Conservation (phyloP, 2,797 vertebrate species). For the Oceanodroma leucorhoa region DNA sequence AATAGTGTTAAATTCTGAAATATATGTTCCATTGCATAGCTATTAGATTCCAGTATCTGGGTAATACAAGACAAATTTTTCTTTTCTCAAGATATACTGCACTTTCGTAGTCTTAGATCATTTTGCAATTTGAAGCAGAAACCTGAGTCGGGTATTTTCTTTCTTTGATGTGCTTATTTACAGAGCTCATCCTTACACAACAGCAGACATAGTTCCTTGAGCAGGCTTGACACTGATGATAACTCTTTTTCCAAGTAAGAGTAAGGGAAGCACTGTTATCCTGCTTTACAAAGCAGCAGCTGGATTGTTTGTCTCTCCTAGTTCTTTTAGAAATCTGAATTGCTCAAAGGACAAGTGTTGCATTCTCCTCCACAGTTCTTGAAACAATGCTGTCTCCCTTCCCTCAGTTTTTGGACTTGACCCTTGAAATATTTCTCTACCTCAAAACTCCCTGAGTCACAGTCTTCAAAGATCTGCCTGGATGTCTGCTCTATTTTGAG, state of each 20-base stretch:
- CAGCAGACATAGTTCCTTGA: neutral
- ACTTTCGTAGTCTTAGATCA: rapidly evolving
- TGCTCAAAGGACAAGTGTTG: rapidly evolving
- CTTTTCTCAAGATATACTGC: neutral
- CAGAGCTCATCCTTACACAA: neutral
- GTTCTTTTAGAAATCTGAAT: neutral
- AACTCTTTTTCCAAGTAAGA: neutral
- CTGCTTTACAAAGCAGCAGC: neutral
- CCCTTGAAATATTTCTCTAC: neutral
- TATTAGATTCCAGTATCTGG: neutral
- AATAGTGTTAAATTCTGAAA: neutral
- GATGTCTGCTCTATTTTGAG: neutral
- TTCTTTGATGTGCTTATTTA: neutral
- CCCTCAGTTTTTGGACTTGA: neutral
- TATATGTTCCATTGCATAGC: neutral
- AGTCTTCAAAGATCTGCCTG: neutral
- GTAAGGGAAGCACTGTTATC: neutral
- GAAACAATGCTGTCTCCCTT: neutral
- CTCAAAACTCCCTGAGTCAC: neutral
- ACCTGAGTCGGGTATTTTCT: neutral
- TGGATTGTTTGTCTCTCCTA: neutral
- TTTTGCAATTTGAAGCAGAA: neutral
- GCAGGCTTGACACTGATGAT: neutral
- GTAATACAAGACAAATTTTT: neutral
- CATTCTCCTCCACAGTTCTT: neutral